Evolutionary conservation across 2,113 vertebrate species (phyloP).

Genomic region (Neomonachus schauinslandi): DNA sequence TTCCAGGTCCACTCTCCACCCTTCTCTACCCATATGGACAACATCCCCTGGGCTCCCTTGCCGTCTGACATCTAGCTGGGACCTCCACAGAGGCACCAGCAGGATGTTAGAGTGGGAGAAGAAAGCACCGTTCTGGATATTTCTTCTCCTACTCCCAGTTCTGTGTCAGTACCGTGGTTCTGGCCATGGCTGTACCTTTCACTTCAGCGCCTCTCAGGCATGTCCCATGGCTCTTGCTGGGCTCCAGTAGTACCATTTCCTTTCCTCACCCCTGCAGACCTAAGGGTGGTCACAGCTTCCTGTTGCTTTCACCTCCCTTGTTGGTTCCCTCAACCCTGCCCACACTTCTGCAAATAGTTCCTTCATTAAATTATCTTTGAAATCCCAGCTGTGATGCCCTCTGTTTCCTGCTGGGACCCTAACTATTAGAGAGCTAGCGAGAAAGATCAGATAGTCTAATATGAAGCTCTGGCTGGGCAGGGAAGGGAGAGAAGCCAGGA

Average conservation of each 20-base stretch:
- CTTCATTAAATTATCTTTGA: conserved; percentile 40
- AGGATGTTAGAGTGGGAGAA: not conserved
- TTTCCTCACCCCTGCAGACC: not conserved
- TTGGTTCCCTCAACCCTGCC: not conserved
- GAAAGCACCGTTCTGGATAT: not conserved
- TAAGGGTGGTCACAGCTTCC: not conserved
- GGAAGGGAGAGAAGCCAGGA: not conserved
- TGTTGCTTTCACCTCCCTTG: not conserved
- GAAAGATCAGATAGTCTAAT: conserved; percentile 37
- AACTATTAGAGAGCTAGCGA: conserved; percentile 39
- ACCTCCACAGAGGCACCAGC: not conserved
- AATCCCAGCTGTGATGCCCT: conserved; percentile 53
- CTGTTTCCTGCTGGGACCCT: conserved; percentile 55
- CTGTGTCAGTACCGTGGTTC: not conserved
- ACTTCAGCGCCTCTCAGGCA: not conserved
- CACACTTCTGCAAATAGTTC: not conserved
- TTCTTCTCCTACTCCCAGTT: not conserved
- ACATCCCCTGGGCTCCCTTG: not conserved
- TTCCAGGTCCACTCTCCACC: not conserved
- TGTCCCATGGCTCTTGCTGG: not conserved
- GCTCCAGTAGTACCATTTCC: not conserved
- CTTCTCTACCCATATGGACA: not conserved
- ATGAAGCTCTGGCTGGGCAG: not conserved
- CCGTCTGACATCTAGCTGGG: not conserved
- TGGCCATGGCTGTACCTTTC: not conserved